These are phyloP conservation scores for Ceuthmochares aereus DNA, from an alignment of 2,113 vertebrate genomes.

Conservation along the genomic window DNA sequence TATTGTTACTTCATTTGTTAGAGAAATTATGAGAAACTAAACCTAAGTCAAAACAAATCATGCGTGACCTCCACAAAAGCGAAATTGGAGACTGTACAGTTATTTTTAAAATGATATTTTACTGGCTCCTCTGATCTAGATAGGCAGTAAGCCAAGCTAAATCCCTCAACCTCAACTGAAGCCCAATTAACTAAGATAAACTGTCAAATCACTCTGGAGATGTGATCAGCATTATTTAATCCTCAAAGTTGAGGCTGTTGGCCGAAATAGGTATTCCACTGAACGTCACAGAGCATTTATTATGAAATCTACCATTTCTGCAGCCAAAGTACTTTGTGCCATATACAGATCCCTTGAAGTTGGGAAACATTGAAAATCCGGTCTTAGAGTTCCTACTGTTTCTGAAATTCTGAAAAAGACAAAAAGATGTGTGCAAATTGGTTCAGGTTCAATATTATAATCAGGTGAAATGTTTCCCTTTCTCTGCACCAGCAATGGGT, in stretches of 20 bases:
- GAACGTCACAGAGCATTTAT: not conserved
- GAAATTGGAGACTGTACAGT: not conserved
- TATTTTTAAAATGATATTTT: not conserved
- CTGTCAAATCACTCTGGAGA: conserved; percentile 14
- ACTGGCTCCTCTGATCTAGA: not conserved
- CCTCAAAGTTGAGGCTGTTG: not conserved
- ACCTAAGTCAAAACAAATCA: conserved; percentile 11
- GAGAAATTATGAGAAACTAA: not conserved
- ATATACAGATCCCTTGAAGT: not conserved
- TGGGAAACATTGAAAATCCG: not conserved
- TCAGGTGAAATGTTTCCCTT: not conserved
- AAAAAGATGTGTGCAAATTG: not conserved
- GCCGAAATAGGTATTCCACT: not conserved
- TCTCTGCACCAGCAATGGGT: not conserved
- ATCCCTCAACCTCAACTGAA: conserved; percentile 53
- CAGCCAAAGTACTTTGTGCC: not conserved
- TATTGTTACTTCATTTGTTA: not conserved
- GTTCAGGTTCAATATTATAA: not conserved
- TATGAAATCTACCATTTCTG: not conserved
- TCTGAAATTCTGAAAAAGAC: not conserved
- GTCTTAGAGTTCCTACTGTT: not conserved
- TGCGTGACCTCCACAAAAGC: not conserved
- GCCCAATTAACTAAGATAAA: conserved; percentile 56
- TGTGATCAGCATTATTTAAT: not conserved
- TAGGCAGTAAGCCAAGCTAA: not conserved